Conservation (phyloP, 2,797 vertebrate species). For the Dromococcyx pavoninus region DNA sequence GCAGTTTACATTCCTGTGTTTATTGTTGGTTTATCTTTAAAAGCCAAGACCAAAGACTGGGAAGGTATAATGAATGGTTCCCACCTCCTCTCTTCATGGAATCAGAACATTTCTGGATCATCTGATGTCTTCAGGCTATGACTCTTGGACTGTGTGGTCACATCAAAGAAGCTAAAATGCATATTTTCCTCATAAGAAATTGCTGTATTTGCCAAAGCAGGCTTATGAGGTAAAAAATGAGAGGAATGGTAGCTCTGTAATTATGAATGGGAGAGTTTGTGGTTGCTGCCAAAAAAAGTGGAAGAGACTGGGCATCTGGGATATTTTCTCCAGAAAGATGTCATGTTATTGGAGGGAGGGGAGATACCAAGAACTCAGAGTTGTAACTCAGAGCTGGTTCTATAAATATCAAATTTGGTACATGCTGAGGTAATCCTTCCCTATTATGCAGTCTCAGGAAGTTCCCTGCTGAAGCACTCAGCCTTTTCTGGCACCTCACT, state of each 20-base stretch:
- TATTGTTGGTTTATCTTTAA: background rate
- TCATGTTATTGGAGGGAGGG: background rate
- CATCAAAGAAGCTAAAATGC: background rate
- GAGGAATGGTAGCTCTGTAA: background rate
- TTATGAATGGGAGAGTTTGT: background rate
- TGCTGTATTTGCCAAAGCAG: background rate
- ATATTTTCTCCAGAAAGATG: background rate
- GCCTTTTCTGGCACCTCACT: background rate
- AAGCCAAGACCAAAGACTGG: background rate
- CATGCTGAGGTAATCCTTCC: background rate
- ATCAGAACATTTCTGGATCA: background rate
- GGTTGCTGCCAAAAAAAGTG: background rate
- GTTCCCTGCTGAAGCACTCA: background rate
- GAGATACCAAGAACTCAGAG: background rate
- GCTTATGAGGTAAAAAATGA: background rate
- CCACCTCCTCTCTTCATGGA: background rate
- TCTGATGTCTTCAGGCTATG: background rate
- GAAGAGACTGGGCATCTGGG: background rate
- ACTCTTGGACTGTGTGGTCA: background rate
- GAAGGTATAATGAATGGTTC: background rate
- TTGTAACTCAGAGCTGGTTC: background rate
- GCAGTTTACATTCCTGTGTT: background rate
- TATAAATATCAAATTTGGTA: background rate
- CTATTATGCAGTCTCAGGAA: rapidly evolving
- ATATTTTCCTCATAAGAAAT: background rate